phyloP scores from a whole-genome alignment of 2,113 vertebrate species.

The Carassius carassius region DNA sequence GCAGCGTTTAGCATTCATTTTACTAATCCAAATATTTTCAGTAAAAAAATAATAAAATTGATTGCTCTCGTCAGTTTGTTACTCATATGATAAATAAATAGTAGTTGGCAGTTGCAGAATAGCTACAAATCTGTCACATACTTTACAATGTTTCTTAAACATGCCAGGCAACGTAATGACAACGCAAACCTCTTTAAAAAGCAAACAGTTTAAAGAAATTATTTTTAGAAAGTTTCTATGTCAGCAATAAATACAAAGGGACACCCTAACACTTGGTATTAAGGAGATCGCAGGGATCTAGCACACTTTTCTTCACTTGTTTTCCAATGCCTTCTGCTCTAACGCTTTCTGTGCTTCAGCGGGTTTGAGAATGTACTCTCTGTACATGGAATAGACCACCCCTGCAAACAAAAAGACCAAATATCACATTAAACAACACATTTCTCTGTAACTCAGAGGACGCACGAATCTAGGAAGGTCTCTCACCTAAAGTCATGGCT shows the following conservation, averaged over 20 bases:
- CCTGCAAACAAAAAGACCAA: slow-evolving; percentile 59
- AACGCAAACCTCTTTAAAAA: neutral
- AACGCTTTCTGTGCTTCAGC: slow-evolving; percentile 68
- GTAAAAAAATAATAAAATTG: too few species aligned
- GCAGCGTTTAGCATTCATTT: neutral
- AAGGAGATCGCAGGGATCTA: slow-evolving; percentile 28
- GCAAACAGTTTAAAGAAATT: neutral
- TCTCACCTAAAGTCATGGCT: slow-evolving; percentile 86
- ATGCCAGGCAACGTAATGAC: neutral
- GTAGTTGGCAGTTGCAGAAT: neutral
- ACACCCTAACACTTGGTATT: slow-evolving; percentile 66
- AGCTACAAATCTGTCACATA: neutral
- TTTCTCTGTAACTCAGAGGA: neutral
- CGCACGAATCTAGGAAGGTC: neutral
- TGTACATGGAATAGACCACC: slow-evolving; percentile 84
- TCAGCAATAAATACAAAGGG: slow-evolving; percentile 47
- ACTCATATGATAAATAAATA: neutral
- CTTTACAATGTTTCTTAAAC: neutral
- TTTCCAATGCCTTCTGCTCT: slow-evolving; percentile 36
- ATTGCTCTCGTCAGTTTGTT: neutral
- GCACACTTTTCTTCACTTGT: slow-evolving; percentile 59
- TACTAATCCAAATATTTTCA: neutral
- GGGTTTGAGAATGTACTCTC: slow-evolving; percentile 79
- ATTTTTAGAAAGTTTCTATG: neutral
- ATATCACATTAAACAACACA: neutral